Evolutionary conservation across 1,140 invertebrate species (phyloP).

Genomic region (Drosophila pectinifera): DNA sequence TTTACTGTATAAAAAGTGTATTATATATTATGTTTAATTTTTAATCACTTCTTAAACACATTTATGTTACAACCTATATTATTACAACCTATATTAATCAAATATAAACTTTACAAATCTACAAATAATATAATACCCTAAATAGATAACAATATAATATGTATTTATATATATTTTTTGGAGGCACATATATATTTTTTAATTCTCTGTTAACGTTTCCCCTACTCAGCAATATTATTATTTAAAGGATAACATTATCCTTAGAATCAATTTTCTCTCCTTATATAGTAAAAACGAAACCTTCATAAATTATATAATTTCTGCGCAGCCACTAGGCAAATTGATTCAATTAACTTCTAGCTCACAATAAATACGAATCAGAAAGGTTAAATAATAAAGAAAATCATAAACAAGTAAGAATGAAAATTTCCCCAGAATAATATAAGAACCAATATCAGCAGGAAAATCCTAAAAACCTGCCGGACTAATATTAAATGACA

Average conservation of each 20-base stretch:
- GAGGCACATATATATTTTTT: too few species aligned
- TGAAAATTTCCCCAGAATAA: neutral
- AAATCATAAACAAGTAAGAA: neutral
- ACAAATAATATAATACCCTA: neutral
- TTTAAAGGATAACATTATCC: constrained; percentile 10
- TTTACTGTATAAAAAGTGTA: neutral
- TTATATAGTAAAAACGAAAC: neutral
- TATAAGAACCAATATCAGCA: neutral
- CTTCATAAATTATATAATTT: constrained; percentile 37
- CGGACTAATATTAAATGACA: constrained; percentile 24
- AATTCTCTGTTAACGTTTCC: too few species aligned
- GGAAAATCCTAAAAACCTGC: constrained; percentile 8
- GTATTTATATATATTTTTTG: too few species aligned
- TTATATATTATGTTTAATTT: too few species aligned
- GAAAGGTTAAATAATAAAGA: neutral
- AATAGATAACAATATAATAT: neutral
- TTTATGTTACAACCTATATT: too few species aligned
- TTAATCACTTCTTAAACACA: too few species aligned
- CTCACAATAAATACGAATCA: constrained; percentile 2
- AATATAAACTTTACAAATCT: neutral
- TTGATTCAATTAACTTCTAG: constrained; percentile 12
- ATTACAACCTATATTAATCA: neutral
- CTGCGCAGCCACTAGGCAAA: neutral
- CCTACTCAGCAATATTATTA: neutral
- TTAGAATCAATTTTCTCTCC: too few species aligned